Evolutionary conservation across 1,140 invertebrate species (phyloP).

Genomic region (Drosophila albomicans): DNA sequence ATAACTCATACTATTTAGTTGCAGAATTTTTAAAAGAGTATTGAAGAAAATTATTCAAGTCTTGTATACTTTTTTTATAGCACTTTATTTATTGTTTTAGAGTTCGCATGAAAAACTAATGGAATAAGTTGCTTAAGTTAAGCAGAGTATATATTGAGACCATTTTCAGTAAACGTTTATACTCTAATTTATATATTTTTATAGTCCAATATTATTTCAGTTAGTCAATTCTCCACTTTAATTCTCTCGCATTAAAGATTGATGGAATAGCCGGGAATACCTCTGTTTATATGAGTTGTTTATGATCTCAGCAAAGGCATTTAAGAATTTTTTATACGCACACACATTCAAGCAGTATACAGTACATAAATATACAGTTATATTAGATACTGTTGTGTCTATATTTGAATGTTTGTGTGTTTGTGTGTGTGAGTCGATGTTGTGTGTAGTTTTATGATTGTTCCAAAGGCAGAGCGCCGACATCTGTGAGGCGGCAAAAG

Average conservation of each 20-base stretch:
- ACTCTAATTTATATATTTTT: too few relatives aligned
- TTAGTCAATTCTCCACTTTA: too few relatives aligned
- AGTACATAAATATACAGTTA: slow-evolving; percentile 58
- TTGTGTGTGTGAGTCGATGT: not conserved
- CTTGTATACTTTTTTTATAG: too few relatives aligned
- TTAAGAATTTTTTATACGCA: slow-evolving; percentile 20
- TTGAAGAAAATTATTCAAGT: too few relatives aligned
- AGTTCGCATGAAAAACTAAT: too few relatives aligned
- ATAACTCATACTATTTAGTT: too few relatives aligned
- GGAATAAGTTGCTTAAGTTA: too few relatives aligned
- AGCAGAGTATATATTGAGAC: too few relatives aligned
- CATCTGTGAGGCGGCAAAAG: slow-evolving; percentile 51
- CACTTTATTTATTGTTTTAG: too few relatives aligned
- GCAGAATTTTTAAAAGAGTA: too few relatives aligned
- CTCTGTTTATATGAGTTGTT: slow-evolving; percentile 26
- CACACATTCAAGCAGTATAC: slow-evolving; percentile 12
- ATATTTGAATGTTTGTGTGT: slow-evolving; percentile 6
- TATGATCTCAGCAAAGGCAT: slow-evolving; percentile 45
- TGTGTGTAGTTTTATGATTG: slow-evolving; percentile 56
- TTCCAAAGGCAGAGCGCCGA: slow-evolving; percentile 44
- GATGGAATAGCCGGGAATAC: not conserved
- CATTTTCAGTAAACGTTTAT: too few relatives aligned
- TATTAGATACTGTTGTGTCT: slow-evolving; percentile 6
- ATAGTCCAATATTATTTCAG: too few relatives aligned
- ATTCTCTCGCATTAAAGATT: not conserved